phyloP scores from a whole-genome alignment of 2,888 invertebrate species.

The Plebejus anna region DNA sequence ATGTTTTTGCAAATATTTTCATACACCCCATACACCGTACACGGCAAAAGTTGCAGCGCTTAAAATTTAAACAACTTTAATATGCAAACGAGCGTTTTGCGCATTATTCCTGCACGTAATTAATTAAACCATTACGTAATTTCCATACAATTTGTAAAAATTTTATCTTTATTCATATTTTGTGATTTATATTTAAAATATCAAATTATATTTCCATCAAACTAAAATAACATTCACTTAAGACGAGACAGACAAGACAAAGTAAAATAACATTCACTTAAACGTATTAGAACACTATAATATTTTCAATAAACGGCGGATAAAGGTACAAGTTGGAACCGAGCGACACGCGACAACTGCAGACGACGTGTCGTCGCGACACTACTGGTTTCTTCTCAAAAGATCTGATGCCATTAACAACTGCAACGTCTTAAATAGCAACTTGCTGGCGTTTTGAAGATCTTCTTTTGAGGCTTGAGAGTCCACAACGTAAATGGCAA shows the following conservation, averaged over 20 bases:
- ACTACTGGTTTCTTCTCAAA: not conserved
- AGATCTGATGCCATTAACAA: not conserved
- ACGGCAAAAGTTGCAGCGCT: constrained; percentile 16
- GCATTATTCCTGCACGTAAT: constrained; percentile 12
- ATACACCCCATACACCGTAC: not conserved
- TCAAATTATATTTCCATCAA: not conserved
- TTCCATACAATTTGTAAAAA: constrained; percentile 14
- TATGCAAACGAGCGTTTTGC: constrained; percentile 20
- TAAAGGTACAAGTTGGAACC: too few species aligned
- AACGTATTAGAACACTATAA: not conserved
- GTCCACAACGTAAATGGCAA: too few species aligned
- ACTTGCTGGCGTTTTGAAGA: not conserved
- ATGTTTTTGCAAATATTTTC: constrained; percentile 26
- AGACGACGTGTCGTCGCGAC: too few species aligned
- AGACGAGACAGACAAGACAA: not conserved
- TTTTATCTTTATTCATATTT: not conserved
- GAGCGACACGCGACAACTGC: too few species aligned
- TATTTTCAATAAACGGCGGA: not conserved
- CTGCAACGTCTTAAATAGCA: not conserved
- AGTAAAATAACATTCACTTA: not conserved
- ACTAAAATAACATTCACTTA: not conserved
- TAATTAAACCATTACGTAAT: constrained; percentile 1
- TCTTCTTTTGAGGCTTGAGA: not conserved
- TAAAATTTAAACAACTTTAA: constrained; percentile 22
- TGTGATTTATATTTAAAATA: not conserved